Percentiles rank a stretch among this genome's conserved stretches.
phyloP scores from a whole-genome alignment of 64 coral and sea anemone species.

The Dendronephthya gigantea region DNA sequence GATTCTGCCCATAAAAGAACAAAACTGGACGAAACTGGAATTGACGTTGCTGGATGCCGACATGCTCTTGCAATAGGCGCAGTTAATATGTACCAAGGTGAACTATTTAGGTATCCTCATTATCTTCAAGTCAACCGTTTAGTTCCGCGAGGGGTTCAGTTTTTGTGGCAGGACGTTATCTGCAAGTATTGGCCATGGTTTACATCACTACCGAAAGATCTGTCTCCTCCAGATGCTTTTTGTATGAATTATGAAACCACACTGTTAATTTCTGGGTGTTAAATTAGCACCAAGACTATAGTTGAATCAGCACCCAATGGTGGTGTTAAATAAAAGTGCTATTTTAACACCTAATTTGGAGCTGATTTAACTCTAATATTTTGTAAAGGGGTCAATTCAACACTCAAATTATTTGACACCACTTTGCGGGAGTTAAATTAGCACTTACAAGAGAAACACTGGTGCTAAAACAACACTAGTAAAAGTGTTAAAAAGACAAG shows the following conservation, averaged over 20 bases:
- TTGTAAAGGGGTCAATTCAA: not conserved
- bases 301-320: no score
- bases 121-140: not conserved
- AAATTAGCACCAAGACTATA: no score
- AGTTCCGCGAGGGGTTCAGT: not conserved
- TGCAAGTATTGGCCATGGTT: conserved; percentile 41
- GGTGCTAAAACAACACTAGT: not conserved
- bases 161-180: conserved; percentile 26
- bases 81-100: conserved; percentile 24
- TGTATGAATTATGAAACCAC: no score
- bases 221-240: not conserved
- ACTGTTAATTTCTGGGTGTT: not conserved
- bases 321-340: no score
- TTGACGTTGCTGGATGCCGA: conserved; percentile 9
- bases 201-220: not conserved
- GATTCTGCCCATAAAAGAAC: not conserved
- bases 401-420: not conserved
- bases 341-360: no score
- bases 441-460: not conserved
- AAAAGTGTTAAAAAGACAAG: not conserved
- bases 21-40: conserved; percentile 30
- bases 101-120: conserved; percentile 25
- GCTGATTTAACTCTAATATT: no score
- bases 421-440: not conserved
- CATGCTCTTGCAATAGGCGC: conserved; percentile 16